A percentile compares a stretch with the other conserved stretches of the same genome.
Conservation (phyloP, 1,140 invertebrate species). For the Drosophila chauvacae region DNA sequence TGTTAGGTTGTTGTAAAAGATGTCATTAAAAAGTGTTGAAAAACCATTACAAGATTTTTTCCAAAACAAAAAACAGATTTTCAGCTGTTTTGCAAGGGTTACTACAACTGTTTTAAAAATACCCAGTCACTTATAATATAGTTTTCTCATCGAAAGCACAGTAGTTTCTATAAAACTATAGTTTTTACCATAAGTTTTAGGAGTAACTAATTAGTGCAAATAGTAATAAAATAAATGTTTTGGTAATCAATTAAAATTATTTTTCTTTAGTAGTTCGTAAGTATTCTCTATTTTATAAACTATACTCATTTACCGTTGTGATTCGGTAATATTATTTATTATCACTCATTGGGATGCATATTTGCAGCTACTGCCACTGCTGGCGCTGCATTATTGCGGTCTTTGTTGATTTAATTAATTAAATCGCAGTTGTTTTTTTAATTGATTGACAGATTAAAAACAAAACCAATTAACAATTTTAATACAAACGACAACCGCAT, state of each 20-base stretch:
- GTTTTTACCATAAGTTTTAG: neutral
- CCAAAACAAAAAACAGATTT: neutral
- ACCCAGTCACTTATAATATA: neutral
- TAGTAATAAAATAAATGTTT: neutral
- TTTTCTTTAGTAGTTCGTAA: neutral
- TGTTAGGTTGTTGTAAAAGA: neutral
- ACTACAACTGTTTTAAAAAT: neutral
- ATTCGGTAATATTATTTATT: constrained; percentile 62
- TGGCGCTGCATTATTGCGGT: constrained; percentile 79
- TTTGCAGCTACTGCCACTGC: constrained; percentile 28
- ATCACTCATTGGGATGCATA: constrained; percentile 53
- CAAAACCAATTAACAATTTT: constrained; percentile 84
- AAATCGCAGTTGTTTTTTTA: constrained; percentile 84
- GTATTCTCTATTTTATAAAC: neutral
- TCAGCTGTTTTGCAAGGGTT: neutral
- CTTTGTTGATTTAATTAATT: constrained; percentile 83
- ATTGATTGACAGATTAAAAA: constrained; percentile 84
- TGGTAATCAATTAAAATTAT: neutral
- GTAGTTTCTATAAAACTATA: neutral
- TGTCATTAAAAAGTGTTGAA: neutral
- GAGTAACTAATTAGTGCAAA: neutral
- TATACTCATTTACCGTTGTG: constrained; percentile 20
- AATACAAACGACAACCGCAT: constrained; percentile 77
- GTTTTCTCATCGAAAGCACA: neutral
- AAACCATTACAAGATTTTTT: neutral